Percentiles rank a stretch among this genome's conserved stretches.
Evolutionary conservation across 2,113 vertebrate genomes (phyloP).

Genomic region (Sphyrna mokarran): DNA sequence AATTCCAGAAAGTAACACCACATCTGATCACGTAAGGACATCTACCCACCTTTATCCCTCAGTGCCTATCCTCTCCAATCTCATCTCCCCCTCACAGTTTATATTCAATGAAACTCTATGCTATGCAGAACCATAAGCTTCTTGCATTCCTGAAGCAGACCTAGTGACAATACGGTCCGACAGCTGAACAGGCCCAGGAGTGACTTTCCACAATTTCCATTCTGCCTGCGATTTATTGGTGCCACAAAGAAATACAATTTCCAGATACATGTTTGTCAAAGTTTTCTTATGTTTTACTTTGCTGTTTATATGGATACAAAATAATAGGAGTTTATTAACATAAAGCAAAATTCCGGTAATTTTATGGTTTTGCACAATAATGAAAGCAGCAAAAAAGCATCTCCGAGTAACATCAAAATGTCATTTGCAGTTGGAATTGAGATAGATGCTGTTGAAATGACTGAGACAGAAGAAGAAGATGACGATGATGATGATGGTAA

Average conservation of each 20-base stretch:
- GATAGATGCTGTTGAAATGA: slow-evolving; percentile 3
- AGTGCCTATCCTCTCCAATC: no score
- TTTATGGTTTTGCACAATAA: neutral
- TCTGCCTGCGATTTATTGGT: neutral
- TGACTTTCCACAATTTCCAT: neutral
- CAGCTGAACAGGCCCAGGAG: neutral
- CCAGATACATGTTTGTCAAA: neutral
- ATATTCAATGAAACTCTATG: neutral
- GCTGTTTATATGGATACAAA: neutral
- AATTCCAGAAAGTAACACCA: neutral
- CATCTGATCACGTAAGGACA: neutral
- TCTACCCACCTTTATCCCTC: no score
- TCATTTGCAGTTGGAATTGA: slow-evolving; percentile 31
- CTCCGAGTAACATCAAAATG: neutral
- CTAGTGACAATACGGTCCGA: neutral
- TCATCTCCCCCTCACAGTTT: neutral
- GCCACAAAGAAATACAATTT: neutral
- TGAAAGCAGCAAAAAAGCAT: neutral
- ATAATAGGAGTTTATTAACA: neutral
- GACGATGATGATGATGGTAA: slow-evolving; percentile 4
- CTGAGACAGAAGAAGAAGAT: slow-evolving; percentile 13
- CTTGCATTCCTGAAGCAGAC: neutral
- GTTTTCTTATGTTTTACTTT: neutral
- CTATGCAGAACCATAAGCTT: neutral
- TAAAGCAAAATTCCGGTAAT: neutral